Evolutionary conservation across 2,797 vertebrate species (phyloP).

Genomic region (Pogoniulus pusillus): DNA sequence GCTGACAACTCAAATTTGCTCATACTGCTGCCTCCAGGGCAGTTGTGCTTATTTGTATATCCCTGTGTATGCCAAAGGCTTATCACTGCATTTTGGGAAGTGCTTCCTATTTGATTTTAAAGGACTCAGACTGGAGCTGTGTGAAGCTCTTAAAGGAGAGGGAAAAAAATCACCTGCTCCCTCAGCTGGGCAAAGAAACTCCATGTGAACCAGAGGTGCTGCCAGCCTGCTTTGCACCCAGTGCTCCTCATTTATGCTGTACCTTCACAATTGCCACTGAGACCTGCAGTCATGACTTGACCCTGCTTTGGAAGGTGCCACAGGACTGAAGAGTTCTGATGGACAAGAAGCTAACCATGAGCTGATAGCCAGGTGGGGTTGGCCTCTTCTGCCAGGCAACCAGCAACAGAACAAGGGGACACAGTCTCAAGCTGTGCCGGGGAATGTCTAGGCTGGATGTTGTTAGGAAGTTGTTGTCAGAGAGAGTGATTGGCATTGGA

Average conservation of each 20-base stretch:
- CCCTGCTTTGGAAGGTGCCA: neutral
- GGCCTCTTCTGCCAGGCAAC: too few relatives aligned
- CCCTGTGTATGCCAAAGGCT: neutral
- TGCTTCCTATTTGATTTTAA: neutral
- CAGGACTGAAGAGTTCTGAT: too few relatives aligned
- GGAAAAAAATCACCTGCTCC: neutral
- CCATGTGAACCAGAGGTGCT: neutral
- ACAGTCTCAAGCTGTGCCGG: too few relatives aligned
- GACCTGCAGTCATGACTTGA: neutral
- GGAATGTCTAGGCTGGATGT: too few relatives aligned
- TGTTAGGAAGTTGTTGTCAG: too few relatives aligned
- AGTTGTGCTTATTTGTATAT: neutral
- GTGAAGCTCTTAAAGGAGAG: neutral
- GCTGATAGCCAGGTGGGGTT: too few relatives aligned
- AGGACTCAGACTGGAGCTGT: neutral
- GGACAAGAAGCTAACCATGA: too few relatives aligned
- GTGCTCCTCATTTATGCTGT: neutral
- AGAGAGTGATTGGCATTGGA: too few relatives aligned
- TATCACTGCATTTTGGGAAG: neutral
- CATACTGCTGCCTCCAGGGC: neutral
- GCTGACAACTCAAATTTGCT: conserved; percentile 5
- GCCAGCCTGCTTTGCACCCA: neutral
- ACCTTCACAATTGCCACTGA: neutral
- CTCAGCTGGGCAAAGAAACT: neutral
- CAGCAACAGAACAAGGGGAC: too few relatives aligned